Base-by-base conservation (phyloP, 1,140 invertebrate genomes). In the Panagrolaimus sp. region DNA sequence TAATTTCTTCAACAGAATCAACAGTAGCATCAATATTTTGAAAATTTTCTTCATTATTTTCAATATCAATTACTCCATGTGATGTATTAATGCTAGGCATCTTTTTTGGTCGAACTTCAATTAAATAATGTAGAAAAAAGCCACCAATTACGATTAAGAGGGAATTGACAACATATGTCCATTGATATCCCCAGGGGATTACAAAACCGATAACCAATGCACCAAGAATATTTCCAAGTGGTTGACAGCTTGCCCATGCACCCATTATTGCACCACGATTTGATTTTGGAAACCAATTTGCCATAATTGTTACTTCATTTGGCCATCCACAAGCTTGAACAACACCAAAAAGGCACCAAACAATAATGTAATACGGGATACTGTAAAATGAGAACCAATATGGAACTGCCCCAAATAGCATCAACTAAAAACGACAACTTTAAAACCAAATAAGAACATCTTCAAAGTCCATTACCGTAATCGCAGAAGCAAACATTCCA, bases 181-280 rank as follows among this genome's bases (percentile, higher is more conserved):
- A 85, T 83, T 86, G 75, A 78, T 87, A 87, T 7, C 86, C 86
- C 74, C 83, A 83, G 12, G 83, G 76, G 3, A 87, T 71, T 1
- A 86, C 81, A 65, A 80, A 71, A 1, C 84, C 81, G 10, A 83
- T 84, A 72, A 87, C 74, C 7, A 86, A 68, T 45, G 85, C 83
- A 43, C 86, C 86, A 28, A 87, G 76, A 48, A 87, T 87, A 72
- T 87, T 87, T 12, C 86, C 86, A 26, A 87, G 83, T 46, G 85
- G 85, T 10, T 86, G 85, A 81, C 85, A 86, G 0, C 85, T 80
- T 73, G 85, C 84, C 86, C 86, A 87, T 1, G 86, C 43, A 38
- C 86, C 86, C 65, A 87, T 79, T 2, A 87, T 52, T 32, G 86
- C 77, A 14, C 86, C 86, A 14, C 85, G 83, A 75, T 85, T 86